phyloP scores from a whole-genome alignment of 2,797 vertebrate genomes.

The Characodon lateralis region DNA sequence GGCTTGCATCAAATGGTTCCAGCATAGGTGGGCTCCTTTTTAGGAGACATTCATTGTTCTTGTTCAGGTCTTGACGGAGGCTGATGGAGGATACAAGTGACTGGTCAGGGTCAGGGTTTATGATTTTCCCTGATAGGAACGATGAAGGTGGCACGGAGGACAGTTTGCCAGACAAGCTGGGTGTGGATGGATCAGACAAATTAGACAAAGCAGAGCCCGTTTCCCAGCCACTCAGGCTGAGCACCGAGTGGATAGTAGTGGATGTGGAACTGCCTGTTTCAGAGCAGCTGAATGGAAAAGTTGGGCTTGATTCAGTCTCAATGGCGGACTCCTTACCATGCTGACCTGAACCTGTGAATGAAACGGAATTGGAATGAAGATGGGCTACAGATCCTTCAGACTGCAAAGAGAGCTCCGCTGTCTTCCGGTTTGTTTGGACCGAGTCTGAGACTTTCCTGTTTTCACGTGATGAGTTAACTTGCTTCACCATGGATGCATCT shows the following conservation, averaged over 20 bases:
- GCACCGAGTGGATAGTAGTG: constrained; percentile 27
- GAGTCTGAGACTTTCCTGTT: neutral
- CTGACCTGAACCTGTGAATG: neutral
- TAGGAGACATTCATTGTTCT: neutral
- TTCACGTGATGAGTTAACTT: neutral
- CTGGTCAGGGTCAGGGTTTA: constrained; percentile 5
- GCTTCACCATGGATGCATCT: constrained; percentile 2
- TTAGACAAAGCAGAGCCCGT: constrained; percentile 16
- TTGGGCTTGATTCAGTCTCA: neutral
- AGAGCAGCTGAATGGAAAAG: constrained; percentile 1
- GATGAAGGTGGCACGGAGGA: constrained; percentile 5
- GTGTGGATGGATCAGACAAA: constrained; percentile 22
- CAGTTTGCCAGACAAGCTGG: neutral
- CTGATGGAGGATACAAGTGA: constrained; percentile 31
- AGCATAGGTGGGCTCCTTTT: constrained; percentile 14
- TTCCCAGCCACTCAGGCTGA: constrained; percentile 29
- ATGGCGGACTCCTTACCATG: neutral
- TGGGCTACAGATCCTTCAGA: constrained; percentile 4
- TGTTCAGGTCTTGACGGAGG: constrained; percentile 27
- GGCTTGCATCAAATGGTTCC: constrained; percentile 11
- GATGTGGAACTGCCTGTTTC: constrained; percentile 12
- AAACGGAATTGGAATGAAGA: neutral
- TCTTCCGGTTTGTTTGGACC: constrained; percentile 13
- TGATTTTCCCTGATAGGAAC: neutral
- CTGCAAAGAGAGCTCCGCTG: rapidly evolving